Conservation (phyloP, 2,797 vertebrate species). For the Acipenser oxyrinchus region DNA sequence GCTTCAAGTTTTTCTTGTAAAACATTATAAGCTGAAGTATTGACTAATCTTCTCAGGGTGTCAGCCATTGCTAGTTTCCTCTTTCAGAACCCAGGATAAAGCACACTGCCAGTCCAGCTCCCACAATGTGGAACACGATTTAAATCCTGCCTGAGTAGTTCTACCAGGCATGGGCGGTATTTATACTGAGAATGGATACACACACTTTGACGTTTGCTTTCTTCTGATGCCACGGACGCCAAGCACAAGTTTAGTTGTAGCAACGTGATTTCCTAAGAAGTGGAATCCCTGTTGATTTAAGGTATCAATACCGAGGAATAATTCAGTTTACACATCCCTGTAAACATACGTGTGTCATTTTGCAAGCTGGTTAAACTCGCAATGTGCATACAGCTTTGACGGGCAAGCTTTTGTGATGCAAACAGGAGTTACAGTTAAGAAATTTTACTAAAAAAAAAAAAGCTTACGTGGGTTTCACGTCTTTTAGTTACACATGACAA, state of each 20-base stretch:
- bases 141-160: slow-evolving; percentile 14
- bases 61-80: slow-evolving; percentile 66
- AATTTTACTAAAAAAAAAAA: too few relatives aligned
- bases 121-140: slow-evolving; percentile 11
- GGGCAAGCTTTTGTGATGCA: slow-evolving; percentile 17
- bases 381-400: too few relatives aligned
- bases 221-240: slow-evolving; percentile 45
- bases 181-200: slow-evolving; percentile 41
- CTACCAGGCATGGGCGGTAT: slow-evolving; percentile 26
- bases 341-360: too few relatives aligned
- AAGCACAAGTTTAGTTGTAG: slow-evolving; percentile 38
- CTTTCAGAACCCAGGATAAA: slow-evolving; percentile 23
- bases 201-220: slow-evolving; percentile 30
- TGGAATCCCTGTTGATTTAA: too few relatives aligned
- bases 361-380: too few relatives aligned
- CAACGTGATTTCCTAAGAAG: slow-evolving; percentile 44
- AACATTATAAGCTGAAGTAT: slow-evolving; percentile 51
- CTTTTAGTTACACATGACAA: too few relatives aligned
- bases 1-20: slow-evolving; percentile 74
- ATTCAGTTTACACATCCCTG: too few relatives aligned
- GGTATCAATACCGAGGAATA: too few relatives aligned
- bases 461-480: too few relatives aligned
- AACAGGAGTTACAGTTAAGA: neutral
- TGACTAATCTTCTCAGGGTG: slow-evolving; percentile 57
- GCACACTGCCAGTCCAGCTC: slow-evolving; percentile 19